A percentile compares a stretch with the other conserved stretches of the same genome.
These are phyloP conservation scores for Parazoanthus atlanticus DNA, from an alignment of 92 coral and sea anemone species.

Conservation along the genomic window DNA sequence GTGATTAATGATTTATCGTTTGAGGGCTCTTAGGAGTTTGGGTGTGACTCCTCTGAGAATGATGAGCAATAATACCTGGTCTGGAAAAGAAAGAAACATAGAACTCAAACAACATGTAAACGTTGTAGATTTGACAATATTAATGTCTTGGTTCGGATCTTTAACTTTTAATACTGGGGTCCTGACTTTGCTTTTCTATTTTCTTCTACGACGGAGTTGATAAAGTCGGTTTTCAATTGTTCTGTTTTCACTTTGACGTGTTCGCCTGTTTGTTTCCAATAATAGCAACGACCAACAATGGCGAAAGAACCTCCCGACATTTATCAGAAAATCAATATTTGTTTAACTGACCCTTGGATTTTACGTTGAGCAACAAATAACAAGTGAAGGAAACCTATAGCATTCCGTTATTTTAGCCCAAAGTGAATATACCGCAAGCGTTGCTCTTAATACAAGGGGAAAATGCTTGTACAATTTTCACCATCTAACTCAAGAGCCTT, in stretches of 20 bases:
- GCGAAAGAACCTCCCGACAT: slow-evolving; percentile 3
- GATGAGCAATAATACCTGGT: background rate
- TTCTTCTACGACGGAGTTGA: background rate
- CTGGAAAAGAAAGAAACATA: background rate
- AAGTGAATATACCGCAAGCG: background rate
- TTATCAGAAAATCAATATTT: slow-evolving; percentile 29
- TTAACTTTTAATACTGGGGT: background rate
- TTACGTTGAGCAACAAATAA: slow-evolving; percentile 10
- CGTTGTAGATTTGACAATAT: background rate
- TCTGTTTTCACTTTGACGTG: background rate
- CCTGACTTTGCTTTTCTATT: background rate
- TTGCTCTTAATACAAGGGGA: background rate
- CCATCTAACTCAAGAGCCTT: slow-evolving; percentile 10
- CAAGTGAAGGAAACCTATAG: background rate
- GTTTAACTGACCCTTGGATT: background rate
- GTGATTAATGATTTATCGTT: slow-evolving; percentile 39
- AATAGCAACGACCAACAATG: slow-evolving; percentile 4
- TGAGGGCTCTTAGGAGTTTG: background rate
- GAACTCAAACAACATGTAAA: background rate
- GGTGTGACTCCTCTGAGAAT: background rate
- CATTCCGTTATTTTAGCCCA: slow-evolving; percentile 23
- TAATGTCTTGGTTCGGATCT: background rate
- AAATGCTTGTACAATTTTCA: slow-evolving; percentile 21
- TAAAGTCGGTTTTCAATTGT: background rate
- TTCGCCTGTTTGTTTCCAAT: slow-evolving; percentile 20